phyloP scores from a whole-genome alignment of 2,888 invertebrate genomes.

The Agonopterix alstromeriana region DNA sequence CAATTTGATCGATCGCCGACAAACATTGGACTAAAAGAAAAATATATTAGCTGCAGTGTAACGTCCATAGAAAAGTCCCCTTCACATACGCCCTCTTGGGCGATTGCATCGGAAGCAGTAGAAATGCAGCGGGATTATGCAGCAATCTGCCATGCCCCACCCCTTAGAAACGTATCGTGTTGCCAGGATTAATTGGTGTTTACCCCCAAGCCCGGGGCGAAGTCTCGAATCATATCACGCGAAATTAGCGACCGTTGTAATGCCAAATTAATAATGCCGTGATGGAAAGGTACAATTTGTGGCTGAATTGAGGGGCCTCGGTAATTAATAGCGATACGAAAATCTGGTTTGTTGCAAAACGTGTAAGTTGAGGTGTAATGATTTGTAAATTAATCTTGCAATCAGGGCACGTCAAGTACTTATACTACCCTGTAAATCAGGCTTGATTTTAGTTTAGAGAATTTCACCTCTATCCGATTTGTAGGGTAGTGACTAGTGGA shows the following conservation, averaged over 20 bases:
- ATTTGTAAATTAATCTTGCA: neutral
- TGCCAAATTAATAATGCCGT: slow-evolving; percentile 57
- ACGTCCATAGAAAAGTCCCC: slow-evolving; percentile 34
- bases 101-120: slow-evolving; percentile 63
- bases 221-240: slow-evolving; percentile 57
- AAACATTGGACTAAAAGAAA: slow-evolving; percentile 49
- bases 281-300: slow-evolving; percentile 8
- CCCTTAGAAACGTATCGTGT: slow-evolving; percentile 48
- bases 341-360: slow-evolving; percentile 4
- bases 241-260: slow-evolving; percentile 62
- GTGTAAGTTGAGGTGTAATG: neutral
- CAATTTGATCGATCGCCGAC: slow-evolving; percentile 37
- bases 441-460: no score
- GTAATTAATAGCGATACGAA: slow-evolving; percentile 5
- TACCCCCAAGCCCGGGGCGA: slow-evolving; percentile 53
- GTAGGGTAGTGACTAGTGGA: no score
- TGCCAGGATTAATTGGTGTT: slow-evolving; percentile 73
- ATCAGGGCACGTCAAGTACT: neutral
- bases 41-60: slow-evolving; percentile 47
- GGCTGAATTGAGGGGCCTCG: slow-evolving; percentile 6
- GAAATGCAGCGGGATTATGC: slow-evolving; percentile 67
- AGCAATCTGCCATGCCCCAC: slow-evolving; percentile 55
- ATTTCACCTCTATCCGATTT: no score
- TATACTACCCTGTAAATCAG: no score
- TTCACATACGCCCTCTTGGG: slow-evolving; percentile 37